phyloP scores from a whole-genome alignment of 2,888 invertebrate genomes.

The Lypha dubia region DNA sequence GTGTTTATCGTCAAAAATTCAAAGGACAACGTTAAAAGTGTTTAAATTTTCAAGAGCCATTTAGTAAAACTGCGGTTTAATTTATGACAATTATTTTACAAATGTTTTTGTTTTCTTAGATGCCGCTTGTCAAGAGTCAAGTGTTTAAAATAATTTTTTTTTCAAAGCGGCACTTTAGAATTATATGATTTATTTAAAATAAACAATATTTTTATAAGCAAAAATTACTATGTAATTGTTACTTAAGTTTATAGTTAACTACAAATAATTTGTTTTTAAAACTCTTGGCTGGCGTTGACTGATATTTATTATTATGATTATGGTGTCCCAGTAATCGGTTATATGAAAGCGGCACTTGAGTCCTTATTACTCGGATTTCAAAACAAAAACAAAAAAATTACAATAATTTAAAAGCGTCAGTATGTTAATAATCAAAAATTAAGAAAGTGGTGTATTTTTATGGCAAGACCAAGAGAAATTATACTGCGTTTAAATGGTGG shows the following conservation, averaged over 20 bases:
- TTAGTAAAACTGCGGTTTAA: conserved; percentile 56
- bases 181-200: conserved; percentile 50
- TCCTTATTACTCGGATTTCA: conserved; percentile 1
- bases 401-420: too few species aligned
- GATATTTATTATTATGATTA: conserved; percentile 21
- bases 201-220: conserved; percentile 51
- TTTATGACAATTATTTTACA: conserved; percentile 65
- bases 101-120: conserved; percentile 64
- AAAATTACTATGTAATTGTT: conserved; percentile 54
- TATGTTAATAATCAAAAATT: neutral
- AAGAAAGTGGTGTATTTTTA: neutral
- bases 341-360: neutral
- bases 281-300: conserved; percentile 35
- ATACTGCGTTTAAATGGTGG: neutral
- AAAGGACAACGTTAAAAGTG: conserved; percentile 17
- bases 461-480: neutral
- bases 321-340: neutral
- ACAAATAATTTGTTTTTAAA: conserved; percentile 52
- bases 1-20: conserved; percentile 22
- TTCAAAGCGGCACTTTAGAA: conserved; percentile 46
- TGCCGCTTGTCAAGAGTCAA: conserved; percentile 69
- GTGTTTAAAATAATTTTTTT: conserved; percentile 46
- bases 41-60: conserved; percentile 25
- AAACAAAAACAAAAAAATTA: neutral
- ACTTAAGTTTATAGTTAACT: conserved; percentile 16